Evolutionary conservation across 2,113 vertebrate species (phyloP), one percentile per base, ranked within the genome.

Genomic region (Desmodus rotundus): DNA sequence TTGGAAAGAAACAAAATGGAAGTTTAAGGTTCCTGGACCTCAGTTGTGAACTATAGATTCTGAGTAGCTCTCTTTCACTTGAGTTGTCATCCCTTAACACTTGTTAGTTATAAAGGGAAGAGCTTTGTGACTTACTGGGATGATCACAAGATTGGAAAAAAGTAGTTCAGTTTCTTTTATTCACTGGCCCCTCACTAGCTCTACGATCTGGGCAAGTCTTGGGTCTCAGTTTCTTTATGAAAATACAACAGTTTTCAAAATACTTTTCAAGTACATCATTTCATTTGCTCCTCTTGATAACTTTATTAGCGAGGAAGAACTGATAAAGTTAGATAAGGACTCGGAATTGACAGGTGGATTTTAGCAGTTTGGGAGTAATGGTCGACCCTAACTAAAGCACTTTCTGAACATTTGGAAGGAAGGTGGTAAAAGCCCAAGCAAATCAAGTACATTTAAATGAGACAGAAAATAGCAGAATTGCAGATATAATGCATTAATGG

Each of bases 191-290:
- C 43, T 77, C 36, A 68, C 11, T 86, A 86, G 43, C 33, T 94
- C 0, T 87, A 33, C 92, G 70, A 86, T 52, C 38, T 87, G 12
- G 47, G 8, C 24, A 92, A 84, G 63, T 26, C 45, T 50, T 83
- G 20, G 80, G 22, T n/a, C 45, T 76, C 47, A 78, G 22, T 85
- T 89, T 84, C 41, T 91, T 72, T 82, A 65, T 58, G 45, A 41
- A 89, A 96, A 74, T 81, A 85, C 10, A 1, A 43, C 41, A 74
- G 16, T 85, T 95, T 94, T 95, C 56, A 82, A 63, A 89, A 43
- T 89, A 73, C 67, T 85, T 36, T 43, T 86, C 43, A 73, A 26
- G 20, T 43, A 76, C 17, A n/a, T 81, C 47, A 45, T 91, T 91
- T 87, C 7, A 33, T 87, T 93, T 87, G 19, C 31, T 83, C 16